Evolutionary conservation across 2,113 vertebrate genomes (phyloP), one percentile per base, ranked within the genome.

Genomic region (Misgurnus anguillicaudatus): DNA sequence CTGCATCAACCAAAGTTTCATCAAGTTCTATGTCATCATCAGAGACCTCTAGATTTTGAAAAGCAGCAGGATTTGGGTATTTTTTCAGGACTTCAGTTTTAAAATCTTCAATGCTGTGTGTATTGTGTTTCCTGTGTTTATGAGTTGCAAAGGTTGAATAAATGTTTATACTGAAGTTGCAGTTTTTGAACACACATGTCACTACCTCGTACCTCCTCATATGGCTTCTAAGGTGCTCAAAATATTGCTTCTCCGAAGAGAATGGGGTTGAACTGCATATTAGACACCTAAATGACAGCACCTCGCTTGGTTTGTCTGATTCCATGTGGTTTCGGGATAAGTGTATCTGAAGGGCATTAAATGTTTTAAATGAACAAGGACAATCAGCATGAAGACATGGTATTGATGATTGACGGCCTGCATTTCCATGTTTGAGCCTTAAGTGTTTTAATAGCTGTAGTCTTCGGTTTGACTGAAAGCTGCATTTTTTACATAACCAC

Each of bases 341-440:
- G 11, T 79, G 68, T 11, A 5, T 61, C 3, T 1, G 41, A 41
- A 81, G 72, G 0, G 72, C 65, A 76, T 69, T 70, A 48, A 60
- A 81, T 51, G 55, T 76, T 42, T 76, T 76, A 51, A 81, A 76
- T 10, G 73, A 81, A 62, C 79, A 81, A 69, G 71, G 63, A 1
- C 79, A 80, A 75, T 80, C 79, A 36, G 9, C 3, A 60, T 80
- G 17, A 58, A 75, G 62, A 65, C 78, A 80, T 11, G 79, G 70
- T 2, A 7, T 65, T 0, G 78, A 68, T 61, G 64, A 63, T 0
- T 53, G 24, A 13, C 71, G 5, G 31, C 42, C 60, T 10, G 19
- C 9, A 64, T 78, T 48, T 65, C 76, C 62, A 14, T 78, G 64
- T 21, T 58, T 58, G 47, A 68, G 31, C 41, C 11, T 11, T 39